These are phyloP conservation scores for Morus bassanus DNA, from an alignment of 2,797 vertebrate genomes.

Conservation along the genomic window DNA sequence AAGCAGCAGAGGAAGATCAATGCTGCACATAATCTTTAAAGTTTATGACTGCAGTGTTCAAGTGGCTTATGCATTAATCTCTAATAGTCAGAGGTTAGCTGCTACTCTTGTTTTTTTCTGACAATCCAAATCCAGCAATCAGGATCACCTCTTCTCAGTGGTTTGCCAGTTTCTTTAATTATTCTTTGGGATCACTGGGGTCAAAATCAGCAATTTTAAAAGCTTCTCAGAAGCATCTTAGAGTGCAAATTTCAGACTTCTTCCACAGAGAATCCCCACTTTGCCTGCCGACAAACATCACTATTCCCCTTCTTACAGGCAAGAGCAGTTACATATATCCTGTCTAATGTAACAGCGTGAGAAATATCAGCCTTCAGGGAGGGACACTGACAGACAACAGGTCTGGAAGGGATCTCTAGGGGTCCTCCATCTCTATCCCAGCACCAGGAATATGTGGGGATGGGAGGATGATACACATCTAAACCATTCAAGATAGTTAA, in stretches of 20 bases:
- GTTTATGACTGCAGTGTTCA: conserved; percentile 43
- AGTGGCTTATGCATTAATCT: conserved; percentile 33
- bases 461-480: background rate
- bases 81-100: conserved; percentile 29
- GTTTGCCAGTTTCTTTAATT: conserved; percentile 32
- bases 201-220: conserved; percentile 44
- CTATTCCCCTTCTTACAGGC: background rate
- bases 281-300: background rate
- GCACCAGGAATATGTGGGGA: background rate
- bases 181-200: conserved; percentile 6
- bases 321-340: background rate
- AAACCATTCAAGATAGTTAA: background rate
- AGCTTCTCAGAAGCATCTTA: background rate
- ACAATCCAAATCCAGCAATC: background rate
- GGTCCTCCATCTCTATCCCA: background rate
- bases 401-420: background rate
- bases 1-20: conserved; percentile 27
- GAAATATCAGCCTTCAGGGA: background rate
- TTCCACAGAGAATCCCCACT: background rate
- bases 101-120: background rate
- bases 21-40: conserved; percentile 44
- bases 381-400: background rate
- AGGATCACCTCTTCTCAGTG: background rate
- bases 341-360: background rate
- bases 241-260: background rate